phyloP scores from a whole-genome alignment of 2,113 vertebrate species.

The Sterrhoptilus dennistouni region DNA sequence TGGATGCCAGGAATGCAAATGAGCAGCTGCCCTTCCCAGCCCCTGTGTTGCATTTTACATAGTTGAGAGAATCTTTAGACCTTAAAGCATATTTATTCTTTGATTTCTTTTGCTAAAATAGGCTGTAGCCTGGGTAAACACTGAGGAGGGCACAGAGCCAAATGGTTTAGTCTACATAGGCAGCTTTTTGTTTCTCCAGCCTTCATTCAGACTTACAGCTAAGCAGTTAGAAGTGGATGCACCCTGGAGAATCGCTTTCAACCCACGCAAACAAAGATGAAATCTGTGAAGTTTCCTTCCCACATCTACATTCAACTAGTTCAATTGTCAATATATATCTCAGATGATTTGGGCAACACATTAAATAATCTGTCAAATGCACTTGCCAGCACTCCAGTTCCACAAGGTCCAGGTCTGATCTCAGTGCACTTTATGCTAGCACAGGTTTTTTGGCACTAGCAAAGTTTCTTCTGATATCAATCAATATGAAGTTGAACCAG shows the following conservation, averaged over 20 bases:
- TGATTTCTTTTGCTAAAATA: slow-evolving; percentile 55
- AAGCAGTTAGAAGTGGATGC: slow-evolving; percentile 29
- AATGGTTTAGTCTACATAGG: slow-evolving; percentile 46
- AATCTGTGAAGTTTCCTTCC: slow-evolving; percentile 14
- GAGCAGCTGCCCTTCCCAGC: slow-evolving; percentile 35
- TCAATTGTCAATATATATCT: background rate
- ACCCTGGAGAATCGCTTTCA: slow-evolving; percentile 35
- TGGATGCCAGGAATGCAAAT: slow-evolving; percentile 45
- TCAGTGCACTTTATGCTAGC: background rate
- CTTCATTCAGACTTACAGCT: slow-evolving; percentile 53
- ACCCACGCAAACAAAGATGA: slow-evolving; percentile 23
- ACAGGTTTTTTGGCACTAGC: background rate
- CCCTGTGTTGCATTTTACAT: slow-evolving; percentile 16
- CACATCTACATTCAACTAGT: background rate
- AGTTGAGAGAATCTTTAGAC: slow-evolving; percentile 64
- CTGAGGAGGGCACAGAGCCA: slow-evolving; percentile 19
- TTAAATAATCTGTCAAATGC: background rate
- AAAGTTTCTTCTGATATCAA: background rate
- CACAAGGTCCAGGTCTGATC: background rate
- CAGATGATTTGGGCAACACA: background rate
- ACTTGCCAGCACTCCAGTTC: background rate
- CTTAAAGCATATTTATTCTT: slow-evolving; percentile 60
- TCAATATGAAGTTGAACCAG: background rate
- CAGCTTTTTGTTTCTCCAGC: slow-evolving; percentile 59
- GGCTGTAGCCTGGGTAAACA: slow-evolving; percentile 50